Evolutionary conservation across 2,888 invertebrate genomes (phyloP).

Genomic region (Eustalomyia histrio): DNA sequence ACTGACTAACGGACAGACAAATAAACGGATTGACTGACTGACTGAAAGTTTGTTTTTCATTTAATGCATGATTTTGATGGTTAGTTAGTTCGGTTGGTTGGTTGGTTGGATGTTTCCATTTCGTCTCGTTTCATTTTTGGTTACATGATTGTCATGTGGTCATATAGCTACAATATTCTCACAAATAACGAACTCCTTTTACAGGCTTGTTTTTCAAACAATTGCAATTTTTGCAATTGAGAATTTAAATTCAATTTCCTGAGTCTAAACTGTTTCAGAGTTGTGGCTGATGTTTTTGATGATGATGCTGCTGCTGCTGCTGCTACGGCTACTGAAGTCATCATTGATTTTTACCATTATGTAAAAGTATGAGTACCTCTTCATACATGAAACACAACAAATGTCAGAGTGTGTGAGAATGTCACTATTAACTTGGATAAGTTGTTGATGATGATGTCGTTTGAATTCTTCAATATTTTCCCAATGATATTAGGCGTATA

Average conservation of each 20-base stretch:
- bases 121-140: conserved; percentile 18
- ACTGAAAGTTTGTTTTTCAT: conserved; percentile 25
- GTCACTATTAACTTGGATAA: conserved; percentile 56
- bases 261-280: conserved; percentile 48
- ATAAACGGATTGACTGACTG: conserved; percentile 1
- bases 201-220: conserved; percentile 65
- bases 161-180: conserved; percentile 31
- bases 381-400: conserved; percentile 46
- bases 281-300: conserved; percentile 10
- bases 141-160: conserved; percentile 48
- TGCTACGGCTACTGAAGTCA: conserved; percentile 33
- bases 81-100: conserved; percentile 36
- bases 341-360: conserved; percentile 60
- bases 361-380: conserved; percentile 37
- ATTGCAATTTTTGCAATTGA: conserved; percentile 68
- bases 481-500: conserved; percentile 21
- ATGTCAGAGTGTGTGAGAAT: conserved; percentile 63
- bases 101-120: conserved; percentile 24
- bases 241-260: conserved; percentile 77
- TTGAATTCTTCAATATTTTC: conserved; percentile 11
- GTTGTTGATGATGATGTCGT: conserved; percentile 23
- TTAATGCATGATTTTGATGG: conserved; percentile 47
- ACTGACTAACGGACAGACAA: conserved; percentile 12
- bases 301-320: conserved; percentile 14
- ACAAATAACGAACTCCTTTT: conserved; percentile 76